These are phyloP conservation scores for Syngnathus acus DNA, from an alignment of 2,797 vertebrate genomes.

Conservation along the genomic window DNA sequence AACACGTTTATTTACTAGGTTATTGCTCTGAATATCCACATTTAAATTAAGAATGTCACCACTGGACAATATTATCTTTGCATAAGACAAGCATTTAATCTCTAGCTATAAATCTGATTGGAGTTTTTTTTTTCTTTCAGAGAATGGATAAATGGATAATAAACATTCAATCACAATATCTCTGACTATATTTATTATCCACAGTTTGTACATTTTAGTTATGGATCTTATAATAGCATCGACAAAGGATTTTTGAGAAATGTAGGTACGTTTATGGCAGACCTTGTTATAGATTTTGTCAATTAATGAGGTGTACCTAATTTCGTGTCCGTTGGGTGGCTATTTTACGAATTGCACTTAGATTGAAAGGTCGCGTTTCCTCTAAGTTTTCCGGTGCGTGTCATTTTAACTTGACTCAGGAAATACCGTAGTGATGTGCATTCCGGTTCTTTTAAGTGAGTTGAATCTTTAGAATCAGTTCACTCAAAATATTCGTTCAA, in stretches of 20 bases:
- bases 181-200: no score
- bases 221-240: background rate
- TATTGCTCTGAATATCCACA: no score
- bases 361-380: constrained; percentile 21
- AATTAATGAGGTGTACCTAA: background rate
- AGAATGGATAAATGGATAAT: no score
- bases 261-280: no score
- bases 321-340: background rate
- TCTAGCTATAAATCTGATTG: background rate
- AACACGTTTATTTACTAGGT: background rate
- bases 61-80: no score
- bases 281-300: background rate
- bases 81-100: background rate
- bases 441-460: no score
- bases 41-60: no score
- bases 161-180: no score
- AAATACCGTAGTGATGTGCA: background rate
- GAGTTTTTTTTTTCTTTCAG: no score
- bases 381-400: background rate
- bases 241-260: background rate
- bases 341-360: constrained; percentile 22
- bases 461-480: no score
- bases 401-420: background rate
- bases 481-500: no score
- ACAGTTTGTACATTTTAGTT: background rate